These are phyloP conservation scores for Chloroclystis v-ata DNA, from an alignment of 2,888 invertebrate species.

Conservation along the genomic window DNA sequence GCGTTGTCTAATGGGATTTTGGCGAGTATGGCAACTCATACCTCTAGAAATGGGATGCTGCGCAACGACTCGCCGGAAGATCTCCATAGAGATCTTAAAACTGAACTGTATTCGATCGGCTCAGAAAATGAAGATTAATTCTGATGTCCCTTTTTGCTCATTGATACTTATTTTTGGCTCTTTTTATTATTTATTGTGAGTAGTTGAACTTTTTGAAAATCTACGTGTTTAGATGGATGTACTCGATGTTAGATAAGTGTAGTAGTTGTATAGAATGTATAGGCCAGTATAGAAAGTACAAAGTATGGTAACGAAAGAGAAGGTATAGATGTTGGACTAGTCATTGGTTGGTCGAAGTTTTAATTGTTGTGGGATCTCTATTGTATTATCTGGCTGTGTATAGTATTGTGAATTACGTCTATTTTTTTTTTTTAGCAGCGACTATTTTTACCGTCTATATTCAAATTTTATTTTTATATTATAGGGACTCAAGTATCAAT, in stretches of 20 bases:
- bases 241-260: constrained; percentile 31
- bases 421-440: neutral
- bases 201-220: constrained; percentile 23
- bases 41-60: constrained; percentile 46
- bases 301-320: constrained; percentile 25
- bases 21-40: constrained; percentile 65
- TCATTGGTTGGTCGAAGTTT: constrained; percentile 31
- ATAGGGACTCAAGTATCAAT: constrained; percentile 15
- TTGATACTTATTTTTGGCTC: constrained; percentile 12
- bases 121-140: constrained; percentile 64
- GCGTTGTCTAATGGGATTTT: constrained; percentile 69
- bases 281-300: constrained; percentile 30
- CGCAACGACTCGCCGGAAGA: constrained; percentile 65
- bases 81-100: constrained; percentile 57
- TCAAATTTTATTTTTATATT: neutral
- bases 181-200: constrained; percentile 11
- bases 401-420: constrained; percentile 31
- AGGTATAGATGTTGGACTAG: constrained; percentile 36
- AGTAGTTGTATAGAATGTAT: constrained; percentile 22
- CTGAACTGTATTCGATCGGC: constrained; percentile 55
- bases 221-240: constrained; percentile 44
- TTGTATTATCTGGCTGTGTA: constrained; percentile 56
- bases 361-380: constrained; percentile 51
- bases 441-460: neutral
- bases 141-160: constrained; percentile 8